Base-by-base conservation (phyloP, 2,888 invertebrate genomes). In the Eristalis arbustorum region DNA sequence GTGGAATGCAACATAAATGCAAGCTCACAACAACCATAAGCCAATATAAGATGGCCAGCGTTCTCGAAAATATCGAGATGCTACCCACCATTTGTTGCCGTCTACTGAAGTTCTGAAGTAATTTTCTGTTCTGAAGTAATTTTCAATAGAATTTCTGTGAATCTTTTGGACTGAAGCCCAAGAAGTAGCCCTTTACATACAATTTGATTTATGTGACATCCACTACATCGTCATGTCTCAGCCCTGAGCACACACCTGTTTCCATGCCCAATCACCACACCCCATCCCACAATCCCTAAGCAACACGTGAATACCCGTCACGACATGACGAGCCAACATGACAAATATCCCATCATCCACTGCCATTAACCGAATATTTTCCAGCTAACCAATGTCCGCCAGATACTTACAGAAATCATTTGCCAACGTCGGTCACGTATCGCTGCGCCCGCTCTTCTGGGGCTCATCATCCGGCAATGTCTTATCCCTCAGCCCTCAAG, bases 351-450 rank as follows among this genome's bases (percentile, higher is more conserved):
- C 69, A 59, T 57, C 23, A 59, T 59, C 62, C 62, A 31, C 10
- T 62, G 62, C 31, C 23, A 69, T 69, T 59, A 69, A 69, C 57
- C 57, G 25, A 59, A 34, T 69, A 57, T 69, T 69, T 69, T 59
- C 59, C 31, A 59, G 28, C 34, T 34, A 57, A 22, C 56, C 57
- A 49, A 49, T 49, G 49, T 18, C 49, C 49, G 5, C 18, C 49
- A 18, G 18, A 49, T 56, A 68, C 62, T 25, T 56, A 69, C 18
- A 13, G 63, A 57, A 71, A 71, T 69, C 69, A 63, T 71, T 77
- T 57, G n/a, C 37, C 69, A 71, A 69, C 57, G 69, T 64, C 69
- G 64, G 77, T 63, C 77, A 77, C 77, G 77, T 77, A 28, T 18
- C 10, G 6, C 28, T 8, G 14, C 37, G 18, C 3, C n/a, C 37